These are phyloP conservation scores for Dendrocincla fuliginosa DNA, from an alignment of 2,797 vertebrate species.

Conservation along the genomic window DNA sequence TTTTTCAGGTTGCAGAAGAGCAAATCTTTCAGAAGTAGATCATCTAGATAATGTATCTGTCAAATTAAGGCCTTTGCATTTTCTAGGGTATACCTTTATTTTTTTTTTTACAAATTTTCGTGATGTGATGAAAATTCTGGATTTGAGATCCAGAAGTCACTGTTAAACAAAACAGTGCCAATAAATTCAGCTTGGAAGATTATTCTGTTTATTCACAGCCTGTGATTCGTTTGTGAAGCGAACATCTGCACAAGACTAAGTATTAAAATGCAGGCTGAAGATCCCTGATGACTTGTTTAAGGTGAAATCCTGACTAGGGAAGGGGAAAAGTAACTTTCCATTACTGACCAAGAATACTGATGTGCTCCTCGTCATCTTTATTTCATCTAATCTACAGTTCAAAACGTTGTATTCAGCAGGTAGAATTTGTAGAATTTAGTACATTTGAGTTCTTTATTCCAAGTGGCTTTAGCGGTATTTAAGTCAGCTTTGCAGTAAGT, in stretches of 20 bases:
- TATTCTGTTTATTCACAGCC: neutral
- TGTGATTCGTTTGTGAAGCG: neutral
- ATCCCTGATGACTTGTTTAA: neutral
- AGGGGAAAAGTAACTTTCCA: neutral
- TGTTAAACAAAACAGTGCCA: neutral
- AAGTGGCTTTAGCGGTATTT: conserved; percentile 10
- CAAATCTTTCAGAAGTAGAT: neutral
- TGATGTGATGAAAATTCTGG: neutral
- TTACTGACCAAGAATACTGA: neutral
- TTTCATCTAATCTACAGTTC: neutral
- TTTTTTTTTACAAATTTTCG: neutral
- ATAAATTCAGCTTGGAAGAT: neutral
- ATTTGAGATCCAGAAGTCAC: neutral
- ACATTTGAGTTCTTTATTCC: neutral
- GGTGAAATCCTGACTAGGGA: neutral
- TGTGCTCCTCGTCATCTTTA: neutral
- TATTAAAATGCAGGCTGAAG: neutral
- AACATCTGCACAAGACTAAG: neutral
- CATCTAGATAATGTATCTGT: neutral
- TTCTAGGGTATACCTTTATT: neutral
- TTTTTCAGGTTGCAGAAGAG: neutral
- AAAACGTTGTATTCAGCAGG: neutral
- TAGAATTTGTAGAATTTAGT: neutral
- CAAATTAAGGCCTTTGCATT: neutral
- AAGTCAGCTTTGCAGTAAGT: neutral